phyloP scores from a whole-genome alignment of 1,140 invertebrate genomes.

The Nymphalis io region DNA sequence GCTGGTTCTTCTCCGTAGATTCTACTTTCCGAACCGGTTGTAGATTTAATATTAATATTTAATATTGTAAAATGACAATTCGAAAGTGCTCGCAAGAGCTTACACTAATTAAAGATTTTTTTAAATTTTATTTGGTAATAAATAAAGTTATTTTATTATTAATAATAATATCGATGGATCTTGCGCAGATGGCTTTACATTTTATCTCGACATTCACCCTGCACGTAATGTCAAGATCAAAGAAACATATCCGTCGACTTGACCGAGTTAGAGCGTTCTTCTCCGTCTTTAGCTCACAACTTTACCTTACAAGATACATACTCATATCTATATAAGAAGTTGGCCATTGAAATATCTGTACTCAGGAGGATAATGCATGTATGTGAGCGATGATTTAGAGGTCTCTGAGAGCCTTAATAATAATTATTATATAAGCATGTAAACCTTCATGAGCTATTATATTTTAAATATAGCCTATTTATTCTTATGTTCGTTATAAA shows the following conservation, averaged over 20 bases:
- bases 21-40: too few relatives aligned
- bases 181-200: not conserved
- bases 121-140: not conserved
- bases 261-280: slow-evolving; percentile 52
- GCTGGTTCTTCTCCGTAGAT: too few relatives aligned
- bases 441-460: not conserved
- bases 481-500: too few relatives aligned
- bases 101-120: too few relatives aligned
- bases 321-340: slow-evolving; percentile 18
- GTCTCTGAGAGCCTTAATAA: slow-evolving; percentile 3
- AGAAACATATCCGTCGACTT: slow-evolving; percentile 59
- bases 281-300: slow-evolving; percentile 26
- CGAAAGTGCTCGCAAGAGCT: too few relatives aligned
- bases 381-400: slow-evolving; percentile 20
- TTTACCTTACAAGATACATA: slow-evolving; percentile 15
- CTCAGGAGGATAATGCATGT: slow-evolving; percentile 16
- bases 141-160: not conserved
- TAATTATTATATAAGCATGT: slow-evolving; percentile 1
- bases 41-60: too few relatives aligned
- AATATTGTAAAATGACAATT: too few relatives aligned
- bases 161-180: not conserved
- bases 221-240: slow-evolving; percentile 60
- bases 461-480: too few relatives aligned
- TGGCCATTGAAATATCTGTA: slow-evolving; percentile 18
- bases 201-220: slow-evolving; percentile 37